phyloP scores from a whole-genome alignment of 2,113 vertebrate species.

The Zosterops borbonicus region DNA sequence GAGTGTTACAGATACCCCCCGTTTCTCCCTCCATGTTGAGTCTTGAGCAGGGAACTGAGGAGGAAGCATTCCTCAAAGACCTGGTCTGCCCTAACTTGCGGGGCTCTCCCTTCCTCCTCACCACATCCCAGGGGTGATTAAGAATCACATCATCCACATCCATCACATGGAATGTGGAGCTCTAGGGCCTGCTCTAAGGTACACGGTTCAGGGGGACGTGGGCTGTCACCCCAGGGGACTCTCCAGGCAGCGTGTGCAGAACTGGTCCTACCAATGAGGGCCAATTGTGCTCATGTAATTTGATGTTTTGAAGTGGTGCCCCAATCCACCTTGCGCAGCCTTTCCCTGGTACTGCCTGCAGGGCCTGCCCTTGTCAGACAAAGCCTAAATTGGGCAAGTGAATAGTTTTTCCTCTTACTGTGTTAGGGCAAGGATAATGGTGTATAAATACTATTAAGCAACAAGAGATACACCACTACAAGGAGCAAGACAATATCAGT shows the following conservation, averaged over 20 bases:
- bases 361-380: conserved; percentile 18
- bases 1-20: background rate
- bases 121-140: background rate
- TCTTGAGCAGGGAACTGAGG: background rate
- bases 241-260: background rate
- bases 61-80: background rate
- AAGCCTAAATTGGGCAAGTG: background rate
- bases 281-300: background rate
- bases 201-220: background rate
- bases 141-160: background rate
- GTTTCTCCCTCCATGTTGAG: background rate
- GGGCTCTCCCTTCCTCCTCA: background rate
- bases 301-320: conserved; percentile 39
- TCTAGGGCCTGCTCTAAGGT: background rate
- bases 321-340: background rate
- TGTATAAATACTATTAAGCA: conserved; percentile 34
- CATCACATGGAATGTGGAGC: background rate
- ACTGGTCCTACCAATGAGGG: background rate
- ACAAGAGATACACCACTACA: background rate
- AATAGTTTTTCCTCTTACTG: background rate
- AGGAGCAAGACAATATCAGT: background rate
- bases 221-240: background rate
- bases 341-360: conserved; percentile 23
- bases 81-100: background rate
- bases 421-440: conserved; percentile 16